Evolutionary conservation across 1,140 invertebrate species (phyloP).

Genomic region (Dryas iulia): DNA sequence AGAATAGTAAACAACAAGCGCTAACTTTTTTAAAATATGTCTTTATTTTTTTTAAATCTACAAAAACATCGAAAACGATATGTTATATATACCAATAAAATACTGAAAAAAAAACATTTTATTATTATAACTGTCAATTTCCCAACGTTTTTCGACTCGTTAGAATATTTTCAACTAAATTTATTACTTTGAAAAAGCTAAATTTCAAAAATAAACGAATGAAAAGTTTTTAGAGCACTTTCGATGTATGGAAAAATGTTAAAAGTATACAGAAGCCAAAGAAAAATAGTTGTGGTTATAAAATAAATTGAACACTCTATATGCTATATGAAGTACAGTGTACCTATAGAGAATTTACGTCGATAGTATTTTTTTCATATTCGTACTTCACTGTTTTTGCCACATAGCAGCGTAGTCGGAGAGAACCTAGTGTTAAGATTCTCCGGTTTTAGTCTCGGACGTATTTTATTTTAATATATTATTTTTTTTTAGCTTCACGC

Average conservation of each 20-base stretch:
- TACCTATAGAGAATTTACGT: too few relatives aligned
- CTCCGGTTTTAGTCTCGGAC: too few relatives aligned
- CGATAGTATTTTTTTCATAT: not conserved
- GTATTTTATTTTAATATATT: too few relatives aligned
- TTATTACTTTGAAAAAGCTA: not conserved
- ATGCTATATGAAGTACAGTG: not conserved
- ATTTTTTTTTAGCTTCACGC: too few relatives aligned
- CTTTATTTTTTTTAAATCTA: not conserved
- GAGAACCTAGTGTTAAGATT: too few relatives aligned
- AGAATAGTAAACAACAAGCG: too few relatives aligned
- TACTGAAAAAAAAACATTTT: not conserved
- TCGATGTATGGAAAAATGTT: not conserved
- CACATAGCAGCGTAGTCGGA: too few relatives aligned
- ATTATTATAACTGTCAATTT: not conserved
- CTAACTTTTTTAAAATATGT: too few relatives aligned
- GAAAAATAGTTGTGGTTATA: not conserved
- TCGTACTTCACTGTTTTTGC: too few relatives aligned
- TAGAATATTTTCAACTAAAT: not conserved
- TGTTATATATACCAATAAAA: too few relatives aligned
- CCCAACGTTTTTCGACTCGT: not conserved
- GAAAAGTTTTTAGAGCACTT: not conserved
- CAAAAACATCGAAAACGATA: not conserved
- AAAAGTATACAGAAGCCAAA: not conserved
- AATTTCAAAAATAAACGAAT: not conserved
- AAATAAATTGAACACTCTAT: not conserved